phyloP scores from a whole-genome alignment of 2,888 invertebrate genomes.

The Cancer borealis region DNA sequence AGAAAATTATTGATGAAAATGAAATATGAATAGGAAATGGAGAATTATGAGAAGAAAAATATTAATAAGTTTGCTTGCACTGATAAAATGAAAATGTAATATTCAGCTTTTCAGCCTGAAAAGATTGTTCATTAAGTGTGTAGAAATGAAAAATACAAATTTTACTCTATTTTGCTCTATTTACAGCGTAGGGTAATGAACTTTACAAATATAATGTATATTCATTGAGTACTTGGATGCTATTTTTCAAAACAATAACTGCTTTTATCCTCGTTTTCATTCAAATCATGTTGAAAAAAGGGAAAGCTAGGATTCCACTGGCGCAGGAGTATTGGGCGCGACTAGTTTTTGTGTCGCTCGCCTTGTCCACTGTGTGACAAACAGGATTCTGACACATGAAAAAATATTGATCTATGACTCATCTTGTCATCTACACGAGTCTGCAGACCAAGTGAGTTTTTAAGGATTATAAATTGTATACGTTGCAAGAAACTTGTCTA shows the following conservation, averaged over 20 bases:
- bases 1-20: too few species aligned
- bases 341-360: background rate
- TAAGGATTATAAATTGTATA: background rate
- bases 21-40: too few species aligned
- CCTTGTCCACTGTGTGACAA: background rate
- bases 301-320: background rate
- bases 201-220: too few species aligned
- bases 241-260: background rate
- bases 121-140: background rate
- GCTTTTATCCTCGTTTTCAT: background rate
- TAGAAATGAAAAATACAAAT: background rate
- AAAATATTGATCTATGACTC: background rate
- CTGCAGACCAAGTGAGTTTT: background rate
- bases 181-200: too few species aligned
- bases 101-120: background rate
- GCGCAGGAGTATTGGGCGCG: background rate
- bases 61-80: too few species aligned
- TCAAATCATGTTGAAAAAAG: background rate
- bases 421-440: background rate
- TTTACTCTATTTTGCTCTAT: too few species aligned
- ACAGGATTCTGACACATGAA: background rate
- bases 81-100: background rate
- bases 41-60: too few species aligned
- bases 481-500: background rate
- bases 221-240: background rate